Conservation (phyloP, 2,888 invertebrate species). For the Sminthurinus aureus region DNA sequence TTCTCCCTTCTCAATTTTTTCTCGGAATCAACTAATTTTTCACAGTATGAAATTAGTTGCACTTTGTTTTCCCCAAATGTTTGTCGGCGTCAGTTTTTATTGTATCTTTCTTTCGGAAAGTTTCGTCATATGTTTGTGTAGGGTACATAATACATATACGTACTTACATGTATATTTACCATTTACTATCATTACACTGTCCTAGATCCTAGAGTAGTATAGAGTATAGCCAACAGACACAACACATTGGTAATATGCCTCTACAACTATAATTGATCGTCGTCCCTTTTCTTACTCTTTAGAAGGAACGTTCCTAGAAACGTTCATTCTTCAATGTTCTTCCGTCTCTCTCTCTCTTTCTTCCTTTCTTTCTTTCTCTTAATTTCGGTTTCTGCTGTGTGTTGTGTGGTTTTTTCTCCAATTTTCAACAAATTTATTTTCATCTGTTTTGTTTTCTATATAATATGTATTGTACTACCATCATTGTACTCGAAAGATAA, state of each 20-base stretch:
- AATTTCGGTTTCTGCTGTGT: constrained; percentile 1
- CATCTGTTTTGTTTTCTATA: constrained; percentile 23
- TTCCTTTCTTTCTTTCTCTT: constrained; percentile 20
- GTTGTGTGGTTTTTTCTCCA: too few species aligned
- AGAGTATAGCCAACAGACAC: too few species aligned
- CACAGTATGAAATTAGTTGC: constrained; percentile 44
- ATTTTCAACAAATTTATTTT: constrained; percentile 10
- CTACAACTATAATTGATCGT: too few species aligned
- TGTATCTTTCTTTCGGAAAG: too few species aligned
- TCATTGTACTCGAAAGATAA: background rate
- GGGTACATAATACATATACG: too few species aligned
- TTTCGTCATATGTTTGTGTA: too few species aligned
- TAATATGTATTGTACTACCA: background rate
- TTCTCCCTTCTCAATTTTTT: constrained; percentile 17
- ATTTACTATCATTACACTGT: too few species aligned
- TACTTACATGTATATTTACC: too few species aligned
- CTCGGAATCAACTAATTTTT: constrained; percentile 42
- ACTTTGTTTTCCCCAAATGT: constrained; percentile 38
- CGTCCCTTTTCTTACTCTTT: background rate
- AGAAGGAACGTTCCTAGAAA: constrained; percentile 22
- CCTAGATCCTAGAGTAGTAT: too few species aligned
- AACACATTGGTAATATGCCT: too few species aligned
- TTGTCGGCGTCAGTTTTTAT: constrained; percentile 18
- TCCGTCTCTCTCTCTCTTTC: background rate
- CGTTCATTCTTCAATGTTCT: constrained; percentile 7